phyloP scores from a whole-genome alignment of 1,140 invertebrate species.

The Colletes latitarsis region DNA sequence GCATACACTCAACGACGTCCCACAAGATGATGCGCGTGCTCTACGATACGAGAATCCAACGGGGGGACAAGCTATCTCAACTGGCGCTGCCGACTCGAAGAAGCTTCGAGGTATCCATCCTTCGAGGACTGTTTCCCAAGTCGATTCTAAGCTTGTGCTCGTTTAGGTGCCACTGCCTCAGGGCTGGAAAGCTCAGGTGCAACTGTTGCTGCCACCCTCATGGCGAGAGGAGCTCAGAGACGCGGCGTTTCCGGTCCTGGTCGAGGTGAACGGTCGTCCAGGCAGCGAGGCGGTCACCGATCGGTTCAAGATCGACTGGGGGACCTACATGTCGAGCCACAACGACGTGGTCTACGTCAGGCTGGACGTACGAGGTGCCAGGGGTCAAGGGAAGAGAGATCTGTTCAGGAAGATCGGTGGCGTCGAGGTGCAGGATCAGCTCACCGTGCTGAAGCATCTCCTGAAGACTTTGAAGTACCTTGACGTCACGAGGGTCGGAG shows the following conservation, averaged over 20 bases:
- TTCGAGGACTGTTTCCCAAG: not conserved
- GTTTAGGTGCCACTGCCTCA: slow-evolving; percentile 86
- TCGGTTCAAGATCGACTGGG: slow-evolving; percentile 93
- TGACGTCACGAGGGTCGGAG: slow-evolving; percentile 91
- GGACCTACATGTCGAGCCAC: slow-evolving; percentile 95
- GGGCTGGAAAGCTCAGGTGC: slow-evolving; percentile 89
- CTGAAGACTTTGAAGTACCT: slow-evolving; percentile 91
- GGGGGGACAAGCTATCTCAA: slow-evolving; percentile 84
- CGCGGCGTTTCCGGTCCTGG: slow-evolving; percentile 91
- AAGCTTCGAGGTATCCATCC: slow-evolving; percentile 84
- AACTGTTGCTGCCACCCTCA: slow-evolving; percentile 89
- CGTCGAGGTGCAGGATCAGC: slow-evolving; percentile 93
- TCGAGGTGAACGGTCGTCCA: slow-evolving; percentile 94
- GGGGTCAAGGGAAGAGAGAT: slow-evolving; percentile 89
- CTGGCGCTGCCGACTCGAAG: slow-evolving; percentile 88
- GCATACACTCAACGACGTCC: slow-evolving; percentile 86
- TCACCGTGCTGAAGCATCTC: slow-evolving; percentile 91
- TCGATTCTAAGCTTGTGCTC: too few relatives aligned
- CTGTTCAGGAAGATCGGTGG: slow-evolving; percentile 91
- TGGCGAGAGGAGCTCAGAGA: slow-evolving; percentile 92
- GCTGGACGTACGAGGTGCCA: slow-evolving; percentile 93
- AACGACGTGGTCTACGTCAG: slow-evolving; percentile 95
- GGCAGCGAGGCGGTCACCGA: slow-evolving; percentile 93
- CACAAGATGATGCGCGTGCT: slow-evolving; percentile 88
- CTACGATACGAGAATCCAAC: slow-evolving; percentile 88